Conservation (phyloP, 2,113 vertebrate genomes). For the Calonectris borealis region DNA sequence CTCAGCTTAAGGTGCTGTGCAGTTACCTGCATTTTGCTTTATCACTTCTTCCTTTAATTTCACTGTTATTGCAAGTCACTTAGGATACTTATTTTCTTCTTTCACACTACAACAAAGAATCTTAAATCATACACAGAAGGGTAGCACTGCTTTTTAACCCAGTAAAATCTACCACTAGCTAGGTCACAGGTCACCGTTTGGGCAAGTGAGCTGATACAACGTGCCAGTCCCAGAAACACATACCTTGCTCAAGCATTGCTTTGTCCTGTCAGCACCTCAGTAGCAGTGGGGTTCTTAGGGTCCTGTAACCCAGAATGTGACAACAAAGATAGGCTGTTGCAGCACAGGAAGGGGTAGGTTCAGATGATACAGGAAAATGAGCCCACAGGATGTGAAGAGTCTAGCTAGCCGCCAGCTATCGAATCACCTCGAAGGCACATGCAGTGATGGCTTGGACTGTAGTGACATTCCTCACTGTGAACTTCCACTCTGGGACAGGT, state of each 20-base stretch:
- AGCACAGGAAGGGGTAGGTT: neutral
- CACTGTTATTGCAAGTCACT: neutral
- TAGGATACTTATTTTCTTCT: neutral
- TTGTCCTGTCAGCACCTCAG: neutral
- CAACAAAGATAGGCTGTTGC: neutral
- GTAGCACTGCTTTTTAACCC: neutral
- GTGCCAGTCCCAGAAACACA: neutral
- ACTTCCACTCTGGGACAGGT: neutral
- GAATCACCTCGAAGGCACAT: neutral
- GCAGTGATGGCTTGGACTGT: neutral
- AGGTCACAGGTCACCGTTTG: neutral
- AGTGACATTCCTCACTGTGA: neutral
- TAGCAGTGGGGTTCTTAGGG: neutral
- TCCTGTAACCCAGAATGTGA: neutral
- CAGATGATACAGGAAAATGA: neutral
- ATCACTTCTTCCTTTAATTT: neutral
- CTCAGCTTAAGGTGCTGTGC: neutral
- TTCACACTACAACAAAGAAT: neutral
- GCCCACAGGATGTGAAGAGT: neutral
- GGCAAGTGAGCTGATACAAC: neutral
- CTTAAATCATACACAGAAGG: neutral
- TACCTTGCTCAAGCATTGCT: neutral
- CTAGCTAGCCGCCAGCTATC: neutral
- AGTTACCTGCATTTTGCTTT: neutral
- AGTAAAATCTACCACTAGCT: neutral